Percentiles rank a stretch among this genome's conserved stretches.
phyloP scores from a whole-genome alignment of 2,113 vertebrate genomes.

The Cheilinus undulatus region DNA sequence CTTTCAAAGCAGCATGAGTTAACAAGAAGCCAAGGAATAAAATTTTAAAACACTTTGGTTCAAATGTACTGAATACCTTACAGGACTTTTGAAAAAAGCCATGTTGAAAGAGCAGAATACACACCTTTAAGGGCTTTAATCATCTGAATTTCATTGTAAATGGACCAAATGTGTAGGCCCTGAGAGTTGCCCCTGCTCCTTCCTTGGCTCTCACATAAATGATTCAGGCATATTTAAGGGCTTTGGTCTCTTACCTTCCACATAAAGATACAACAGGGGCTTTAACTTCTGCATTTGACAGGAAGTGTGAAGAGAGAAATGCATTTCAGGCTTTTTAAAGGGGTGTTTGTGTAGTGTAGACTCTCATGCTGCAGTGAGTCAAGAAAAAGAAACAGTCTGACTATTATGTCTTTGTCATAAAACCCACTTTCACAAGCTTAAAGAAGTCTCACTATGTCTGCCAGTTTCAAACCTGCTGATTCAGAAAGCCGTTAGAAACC shows the following conservation, averaged over 20 bases:
- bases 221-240: conserved; percentile 5
- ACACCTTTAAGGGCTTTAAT: background rate
- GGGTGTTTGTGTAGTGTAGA: background rate
- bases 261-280: background rate
- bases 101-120: too few relatives aligned
- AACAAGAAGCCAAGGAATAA: too few relatives aligned
- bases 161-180: background rate
- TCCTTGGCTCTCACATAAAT: background rate
- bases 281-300: background rate
- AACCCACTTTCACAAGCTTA: conserved; percentile 36
- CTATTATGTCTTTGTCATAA: conserved; percentile 22
- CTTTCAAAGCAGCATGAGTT: too few relatives aligned
- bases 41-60: background rate
- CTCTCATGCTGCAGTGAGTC: background rate
- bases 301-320: background rate
- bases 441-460: background rate
- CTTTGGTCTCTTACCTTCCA: background rate
- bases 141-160: background rate
- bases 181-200: background rate
- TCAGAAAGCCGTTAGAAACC: conserved; percentile 67
- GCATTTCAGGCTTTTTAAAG: conserved; percentile 2
- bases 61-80: conserved; percentile 1
- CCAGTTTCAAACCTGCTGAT: conserved; percentile 35
- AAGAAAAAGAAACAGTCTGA: background rate
- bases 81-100: background rate